Evolutionary conservation across 2,888 invertebrate genomes (phyloP).

Genomic region (Orchesellides sinensis): DNA sequence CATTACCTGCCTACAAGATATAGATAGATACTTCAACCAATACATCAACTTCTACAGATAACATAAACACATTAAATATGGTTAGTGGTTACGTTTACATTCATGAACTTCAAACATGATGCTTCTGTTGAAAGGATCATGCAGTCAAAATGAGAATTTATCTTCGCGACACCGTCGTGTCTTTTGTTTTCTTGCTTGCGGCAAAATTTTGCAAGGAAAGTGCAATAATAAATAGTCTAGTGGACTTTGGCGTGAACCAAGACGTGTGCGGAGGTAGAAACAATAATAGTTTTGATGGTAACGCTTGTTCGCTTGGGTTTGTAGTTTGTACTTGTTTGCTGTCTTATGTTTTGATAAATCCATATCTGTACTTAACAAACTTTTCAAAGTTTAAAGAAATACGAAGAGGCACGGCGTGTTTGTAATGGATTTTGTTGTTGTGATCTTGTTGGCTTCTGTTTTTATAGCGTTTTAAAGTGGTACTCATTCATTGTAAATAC

Average conservation of each 20-base stretch:
- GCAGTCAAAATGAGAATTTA: not conserved
- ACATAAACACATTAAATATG: no score
- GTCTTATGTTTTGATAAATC: not conserved
- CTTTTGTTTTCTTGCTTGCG: constrained; percentile 1
- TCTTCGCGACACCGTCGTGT: not conserved
- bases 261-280: not conserved
- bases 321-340: not conserved
- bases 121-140: not conserved
- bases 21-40: no score
- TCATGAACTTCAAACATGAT: no score
- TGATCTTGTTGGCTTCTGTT: constrained; percentile 21
- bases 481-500: constrained; percentile 15
- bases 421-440: constrained; percentile 1
- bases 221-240: constrained; percentile 3
- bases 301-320: no score
- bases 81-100: not conserved
- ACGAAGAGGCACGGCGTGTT: not conserved
- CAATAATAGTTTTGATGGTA: no score
- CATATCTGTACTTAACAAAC: not conserved
- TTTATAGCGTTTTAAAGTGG: no score
- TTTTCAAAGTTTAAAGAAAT: not conserved
- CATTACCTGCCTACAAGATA: not conserved
- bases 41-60: no score
- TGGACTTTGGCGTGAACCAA: not conserved
- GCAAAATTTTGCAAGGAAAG: constrained; percentile 25